A percentile compares a stretch with the other conserved stretches of the same genome.
Evolutionary conservation across 2,113 vertebrate genomes (phyloP).

Genomic region (Zosterops lateralis): DNA sequence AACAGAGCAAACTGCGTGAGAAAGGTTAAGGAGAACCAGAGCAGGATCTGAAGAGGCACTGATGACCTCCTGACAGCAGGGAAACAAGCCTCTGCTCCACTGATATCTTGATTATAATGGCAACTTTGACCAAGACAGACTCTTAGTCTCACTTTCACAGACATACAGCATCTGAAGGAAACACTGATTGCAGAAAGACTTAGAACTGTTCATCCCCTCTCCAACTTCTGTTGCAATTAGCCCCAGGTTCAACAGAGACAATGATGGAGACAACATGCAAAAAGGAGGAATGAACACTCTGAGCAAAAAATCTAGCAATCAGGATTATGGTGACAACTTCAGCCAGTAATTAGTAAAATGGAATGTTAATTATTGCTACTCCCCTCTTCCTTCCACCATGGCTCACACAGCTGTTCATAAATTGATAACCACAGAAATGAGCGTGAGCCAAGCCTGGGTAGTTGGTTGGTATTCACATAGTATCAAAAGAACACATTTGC

Average conservation of each 20-base stretch:
- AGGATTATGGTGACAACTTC: not conserved
- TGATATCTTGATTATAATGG: slow-evolving; percentile 58
- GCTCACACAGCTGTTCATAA: slow-evolving; percentile 38
- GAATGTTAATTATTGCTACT: slow-evolving; percentile 35
- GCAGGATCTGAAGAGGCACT: slow-evolving; percentile 29
- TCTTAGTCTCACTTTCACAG: not conserved
- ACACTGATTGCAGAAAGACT: slow-evolving; percentile 30
- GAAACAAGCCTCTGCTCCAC: slow-evolving; percentile 2
- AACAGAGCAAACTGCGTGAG: not conserved
- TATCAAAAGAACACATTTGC: slow-evolving; percentile 54
- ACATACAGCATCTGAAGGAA: not conserved
- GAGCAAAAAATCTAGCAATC: not conserved
- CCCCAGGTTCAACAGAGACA: not conserved
- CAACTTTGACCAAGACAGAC: slow-evolving; percentile 36
- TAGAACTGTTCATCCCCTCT: not conserved
- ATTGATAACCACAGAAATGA: slow-evolving; percentile 35
- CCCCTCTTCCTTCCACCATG: not conserved
- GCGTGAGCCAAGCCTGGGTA: not conserved
- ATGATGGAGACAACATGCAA: not conserved
- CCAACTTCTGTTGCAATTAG: not conserved
- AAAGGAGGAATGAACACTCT: not conserved
- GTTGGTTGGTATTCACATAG: slow-evolving; percentile 50
- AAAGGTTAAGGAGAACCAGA: not conserved
- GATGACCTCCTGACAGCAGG: slow-evolving; percentile 3
- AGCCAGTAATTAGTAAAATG: slow-evolving; percentile 32